Percentiles rank a stretch among this genome's conserved stretches.
Evolutionary conservation across 2,113 vertebrate genomes (phyloP).

Genomic region (Picathartes gymnocephalus): DNA sequence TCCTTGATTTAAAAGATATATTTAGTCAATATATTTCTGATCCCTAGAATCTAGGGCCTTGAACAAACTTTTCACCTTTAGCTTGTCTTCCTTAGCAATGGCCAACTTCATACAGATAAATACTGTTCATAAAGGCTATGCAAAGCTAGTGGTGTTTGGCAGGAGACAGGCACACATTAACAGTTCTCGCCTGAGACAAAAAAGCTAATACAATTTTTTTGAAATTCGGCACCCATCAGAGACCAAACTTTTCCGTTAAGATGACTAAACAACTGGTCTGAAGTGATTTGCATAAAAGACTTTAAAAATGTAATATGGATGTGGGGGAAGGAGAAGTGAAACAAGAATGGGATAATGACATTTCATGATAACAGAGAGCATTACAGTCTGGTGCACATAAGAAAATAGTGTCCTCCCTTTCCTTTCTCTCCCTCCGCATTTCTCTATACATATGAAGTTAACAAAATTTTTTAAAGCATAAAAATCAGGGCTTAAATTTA

Average conservation of each 20-base stretch:
- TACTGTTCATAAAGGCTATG: neutral
- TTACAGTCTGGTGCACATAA: neutral
- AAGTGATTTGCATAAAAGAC: slow-evolving; percentile 31
- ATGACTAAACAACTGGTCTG: neutral
- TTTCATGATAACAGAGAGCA: neutral
- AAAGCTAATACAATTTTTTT: neutral
- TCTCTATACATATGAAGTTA: neutral
- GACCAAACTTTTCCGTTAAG: slow-evolving; percentile 30
- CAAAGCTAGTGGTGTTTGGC: neutral
- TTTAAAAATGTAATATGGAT: neutral
- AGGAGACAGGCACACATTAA: neutral
- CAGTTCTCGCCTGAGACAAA: neutral
- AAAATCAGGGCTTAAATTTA: neutral
- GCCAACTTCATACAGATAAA: neutral
- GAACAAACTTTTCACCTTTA: neutral
- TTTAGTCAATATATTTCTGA: neutral
- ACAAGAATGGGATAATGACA: slow-evolving; percentile 28
- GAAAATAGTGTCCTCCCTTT: neutral
- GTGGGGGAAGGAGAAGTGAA: slow-evolving; percentile 45
- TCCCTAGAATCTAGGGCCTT: neutral
- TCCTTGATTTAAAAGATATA: neutral
- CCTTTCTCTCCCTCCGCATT: neutral
- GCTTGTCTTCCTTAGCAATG: neutral
- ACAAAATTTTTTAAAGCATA: neutral
- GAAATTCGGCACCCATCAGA: neutral